Conservation (phyloP, 2,113 vertebrate genomes). For the Gasterosteus aculeatus region DNA sequence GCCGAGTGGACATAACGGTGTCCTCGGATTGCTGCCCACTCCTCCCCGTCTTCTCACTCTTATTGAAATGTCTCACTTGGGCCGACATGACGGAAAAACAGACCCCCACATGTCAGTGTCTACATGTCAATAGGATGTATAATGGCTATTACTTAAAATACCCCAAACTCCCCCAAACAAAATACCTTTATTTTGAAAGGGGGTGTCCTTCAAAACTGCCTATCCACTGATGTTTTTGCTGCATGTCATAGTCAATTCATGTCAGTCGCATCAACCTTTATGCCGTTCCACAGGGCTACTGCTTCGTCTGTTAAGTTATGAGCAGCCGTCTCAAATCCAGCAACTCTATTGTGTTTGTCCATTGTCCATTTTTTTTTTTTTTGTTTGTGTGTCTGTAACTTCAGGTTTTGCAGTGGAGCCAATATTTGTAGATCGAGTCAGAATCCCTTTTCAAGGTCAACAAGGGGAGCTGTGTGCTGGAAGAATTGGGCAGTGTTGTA, state of each 20-base stretch:
- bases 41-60: constrained; percentile 31
- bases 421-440: constrained; percentile 69
- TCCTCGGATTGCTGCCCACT: constrained; percentile 23
- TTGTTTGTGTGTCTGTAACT: constrained; percentile 30
- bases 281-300: not conserved
- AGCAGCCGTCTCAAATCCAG: constrained; percentile 39
- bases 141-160: not conserved
- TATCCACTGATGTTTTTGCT: not conserved
- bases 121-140: not conserved
- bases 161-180: not conserved
- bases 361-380: constrained; percentile 17
- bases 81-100: constrained; percentile 29
- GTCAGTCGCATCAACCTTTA: not conserved
- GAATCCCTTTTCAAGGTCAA: constrained; percentile 74
- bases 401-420: constrained; percentile 42
- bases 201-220: not conserved
- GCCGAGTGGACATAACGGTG: not conserved
- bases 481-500: constrained; percentile 47
- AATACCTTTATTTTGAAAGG: not conserved
- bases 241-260: not conserved
- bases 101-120: not conserved
- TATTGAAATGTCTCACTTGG: constrained; percentile 20
- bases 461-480: constrained; percentile 37
- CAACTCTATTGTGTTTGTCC: not conserved
- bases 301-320: constrained; percentile 2